These are phyloP conservation scores for Petaurus breviceps DNA, from an alignment of 2,113 vertebrate genomes.

Conservation along the genomic window DNA sequence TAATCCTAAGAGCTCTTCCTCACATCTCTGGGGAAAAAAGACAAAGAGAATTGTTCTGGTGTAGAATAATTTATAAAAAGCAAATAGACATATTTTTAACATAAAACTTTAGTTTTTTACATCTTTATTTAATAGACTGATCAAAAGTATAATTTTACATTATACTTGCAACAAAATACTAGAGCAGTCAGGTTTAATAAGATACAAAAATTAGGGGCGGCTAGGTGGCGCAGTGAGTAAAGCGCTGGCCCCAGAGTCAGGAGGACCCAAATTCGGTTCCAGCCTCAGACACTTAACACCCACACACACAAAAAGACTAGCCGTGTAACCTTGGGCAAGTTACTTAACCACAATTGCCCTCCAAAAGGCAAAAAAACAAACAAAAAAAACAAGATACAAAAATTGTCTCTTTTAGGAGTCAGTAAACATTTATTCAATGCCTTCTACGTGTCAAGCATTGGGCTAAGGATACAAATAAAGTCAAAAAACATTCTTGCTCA, in stretches of 20 bases:
- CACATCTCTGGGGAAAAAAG: constrained; percentile 82
- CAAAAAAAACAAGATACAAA: no score
- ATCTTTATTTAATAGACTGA: neutral
- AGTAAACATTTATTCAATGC: neutral
- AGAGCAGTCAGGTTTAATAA: neutral
- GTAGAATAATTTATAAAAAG: neutral
- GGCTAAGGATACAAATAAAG: neutral
- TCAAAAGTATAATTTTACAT: neutral
- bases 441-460: neutral
- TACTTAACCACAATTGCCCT: no score
- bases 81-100: neutral
- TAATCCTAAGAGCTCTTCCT: constrained; percentile 92
- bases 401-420: neutral
- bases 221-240: no score
- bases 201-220: no score
- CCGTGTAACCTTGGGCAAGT: no score
- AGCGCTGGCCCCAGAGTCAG: no score
- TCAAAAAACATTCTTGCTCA: neutral
- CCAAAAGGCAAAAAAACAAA: no score
- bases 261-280: no score
- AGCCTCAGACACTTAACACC: no score
- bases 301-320: no score
- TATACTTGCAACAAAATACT: neutral
- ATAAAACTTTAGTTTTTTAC: neutral
- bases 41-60: neutral